Conservation (phyloP, 2,888 invertebrate genomes). For the Amphipoea lucens region DNA sequence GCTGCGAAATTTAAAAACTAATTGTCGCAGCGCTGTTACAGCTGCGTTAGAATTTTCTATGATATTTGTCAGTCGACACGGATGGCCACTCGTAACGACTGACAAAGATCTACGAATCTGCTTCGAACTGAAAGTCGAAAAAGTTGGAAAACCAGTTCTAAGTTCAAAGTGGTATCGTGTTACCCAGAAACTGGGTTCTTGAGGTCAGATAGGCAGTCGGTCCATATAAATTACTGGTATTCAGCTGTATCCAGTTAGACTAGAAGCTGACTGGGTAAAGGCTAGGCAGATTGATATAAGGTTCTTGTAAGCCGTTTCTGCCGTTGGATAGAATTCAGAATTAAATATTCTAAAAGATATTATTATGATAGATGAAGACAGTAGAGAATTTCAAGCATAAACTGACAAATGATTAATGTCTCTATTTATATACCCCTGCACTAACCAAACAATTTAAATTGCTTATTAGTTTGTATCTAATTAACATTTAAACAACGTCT, state of each 20-base stretch:
- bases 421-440: not conserved
- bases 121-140: too few relatives aligned
- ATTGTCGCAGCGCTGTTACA: too few relatives aligned
- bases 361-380: not conserved
- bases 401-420: not conserved
- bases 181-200: not conserved
- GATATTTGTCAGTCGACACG: not conserved
- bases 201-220: not conserved
- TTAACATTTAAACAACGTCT: slow-evolving; percentile 38
- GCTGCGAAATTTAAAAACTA: too few relatives aligned
- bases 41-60: not conserved
- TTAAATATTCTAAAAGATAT: not conserved
- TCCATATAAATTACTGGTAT: slow-evolving; percentile 2
- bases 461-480: not conserved
- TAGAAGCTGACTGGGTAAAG: not conserved
- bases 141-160: not conserved
- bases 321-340: not conserved
- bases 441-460: slow-evolving; percentile 5
- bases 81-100: not conserved
- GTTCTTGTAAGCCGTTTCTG: not conserved
- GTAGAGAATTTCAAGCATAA: not conserved
- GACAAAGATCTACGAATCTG: too few relatives aligned
- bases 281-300: not conserved
- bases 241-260: not conserved
- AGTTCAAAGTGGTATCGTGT: not conserved